Conservation (phyloP, 2,888 invertebrate species). For the Cantharis flavilabris region DNA sequence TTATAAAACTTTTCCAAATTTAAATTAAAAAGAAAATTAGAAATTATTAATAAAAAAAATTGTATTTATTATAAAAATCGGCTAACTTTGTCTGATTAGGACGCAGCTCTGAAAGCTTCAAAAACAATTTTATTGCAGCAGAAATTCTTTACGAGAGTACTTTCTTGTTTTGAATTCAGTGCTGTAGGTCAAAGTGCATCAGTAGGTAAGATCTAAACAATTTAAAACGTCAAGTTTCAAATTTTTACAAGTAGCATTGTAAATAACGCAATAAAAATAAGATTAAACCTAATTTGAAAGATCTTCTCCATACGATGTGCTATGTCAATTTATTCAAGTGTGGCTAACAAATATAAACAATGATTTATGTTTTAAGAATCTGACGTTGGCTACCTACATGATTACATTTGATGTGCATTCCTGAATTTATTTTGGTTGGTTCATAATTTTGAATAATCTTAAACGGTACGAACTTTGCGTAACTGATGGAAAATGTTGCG, state of each 20-base stretch:
- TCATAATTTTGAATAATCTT: background rate
- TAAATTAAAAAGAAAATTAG: no score
- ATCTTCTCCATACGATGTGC: constrained; percentile 5
- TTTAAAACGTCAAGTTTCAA: background rate
- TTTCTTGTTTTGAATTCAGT: no score
- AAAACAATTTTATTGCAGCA: no score
- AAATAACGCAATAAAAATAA: background rate
- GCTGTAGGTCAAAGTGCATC: background rate
- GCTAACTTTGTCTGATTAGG: no score
- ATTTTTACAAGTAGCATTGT: background rate
- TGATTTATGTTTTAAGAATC: constrained; percentile 27
- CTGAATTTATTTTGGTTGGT: constrained; percentile 8
- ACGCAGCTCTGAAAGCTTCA: no score
- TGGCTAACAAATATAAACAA: constrained; percentile 24
- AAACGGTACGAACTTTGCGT: background rate
- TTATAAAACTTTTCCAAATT: no score
- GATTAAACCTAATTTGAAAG: background rate
- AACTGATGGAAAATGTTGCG: constrained; percentile 2
- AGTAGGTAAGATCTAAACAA: background rate
- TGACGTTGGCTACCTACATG: constrained; percentile 21
- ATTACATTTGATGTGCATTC: constrained; percentile 14
- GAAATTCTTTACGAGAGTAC: no score
- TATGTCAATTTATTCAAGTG: constrained; percentile 23
- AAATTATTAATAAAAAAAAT: no score
- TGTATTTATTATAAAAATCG: no score